These are phyloP conservation scores for Drosophila paracracens DNA, from an alignment of 2,888 invertebrate species.

Conservation along the genomic window DNA sequence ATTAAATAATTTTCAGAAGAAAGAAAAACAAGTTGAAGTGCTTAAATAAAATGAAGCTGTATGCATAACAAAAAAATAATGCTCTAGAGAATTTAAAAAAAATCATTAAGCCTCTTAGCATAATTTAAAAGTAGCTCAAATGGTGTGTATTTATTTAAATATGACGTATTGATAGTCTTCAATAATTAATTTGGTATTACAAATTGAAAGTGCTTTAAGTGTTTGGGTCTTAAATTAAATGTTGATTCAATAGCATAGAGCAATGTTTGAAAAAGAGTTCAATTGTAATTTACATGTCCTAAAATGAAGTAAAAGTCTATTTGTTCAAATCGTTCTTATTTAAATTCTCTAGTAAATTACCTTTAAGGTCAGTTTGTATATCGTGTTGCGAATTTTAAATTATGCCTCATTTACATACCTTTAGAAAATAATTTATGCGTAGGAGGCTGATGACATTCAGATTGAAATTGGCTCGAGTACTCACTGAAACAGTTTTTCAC, in stretches of 20 bases:
- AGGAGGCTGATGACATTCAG: slow-evolving; percentile 1
- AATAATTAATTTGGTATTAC: not conserved
- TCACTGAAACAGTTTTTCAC: not conserved
- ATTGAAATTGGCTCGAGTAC: slow-evolving; percentile 1
- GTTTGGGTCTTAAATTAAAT: not conserved
- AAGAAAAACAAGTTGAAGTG: not conserved
- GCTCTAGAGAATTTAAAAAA: not conserved
- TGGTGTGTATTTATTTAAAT: not conserved
- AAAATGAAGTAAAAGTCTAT: not conserved
- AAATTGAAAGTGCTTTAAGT: not conserved
- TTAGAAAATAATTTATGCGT: not conserved
- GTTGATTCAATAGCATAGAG: not conserved
- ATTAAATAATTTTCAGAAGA: not conserved
- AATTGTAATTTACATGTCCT: not conserved
- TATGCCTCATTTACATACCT: slow-evolving; percentile 1
- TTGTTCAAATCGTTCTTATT: not conserved
- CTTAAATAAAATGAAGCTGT: not conserved
- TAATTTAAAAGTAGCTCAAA: not conserved
- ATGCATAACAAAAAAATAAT: not conserved
- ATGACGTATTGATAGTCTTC: not conserved
- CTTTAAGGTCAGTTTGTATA: not conserved
- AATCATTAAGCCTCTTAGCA: not conserved
- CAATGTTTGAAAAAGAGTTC: not conserved
- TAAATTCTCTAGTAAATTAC: not conserved
- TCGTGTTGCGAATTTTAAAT: not conserved